Percentiles rank a stretch among this genome's conserved stretches.
Conservation (phyloP, 2,113 vertebrate species). For the Scomber colias region DNA sequence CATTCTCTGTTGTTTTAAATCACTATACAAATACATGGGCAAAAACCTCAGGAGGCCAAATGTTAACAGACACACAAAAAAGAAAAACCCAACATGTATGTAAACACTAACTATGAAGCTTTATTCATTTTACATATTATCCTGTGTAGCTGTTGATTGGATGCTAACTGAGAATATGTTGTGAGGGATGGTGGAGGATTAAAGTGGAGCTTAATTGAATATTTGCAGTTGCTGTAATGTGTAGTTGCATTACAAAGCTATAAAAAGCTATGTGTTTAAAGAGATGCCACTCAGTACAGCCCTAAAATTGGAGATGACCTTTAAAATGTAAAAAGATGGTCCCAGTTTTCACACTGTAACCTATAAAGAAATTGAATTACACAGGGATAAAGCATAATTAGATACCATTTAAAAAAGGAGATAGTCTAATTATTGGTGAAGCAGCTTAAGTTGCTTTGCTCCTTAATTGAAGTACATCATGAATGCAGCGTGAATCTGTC, state of each 20-base stretch:
- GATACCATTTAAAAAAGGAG: slow-evolving; percentile 81
- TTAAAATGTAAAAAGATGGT: slow-evolving; percentile 71
- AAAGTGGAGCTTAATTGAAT: slow-evolving; percentile 57
- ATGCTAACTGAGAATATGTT: slow-evolving; percentile 49
- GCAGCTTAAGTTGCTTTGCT: slow-evolving; percentile 85
- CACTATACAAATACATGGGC: slow-evolving; percentile 76
- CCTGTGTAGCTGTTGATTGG: slow-evolving; percentile 40
- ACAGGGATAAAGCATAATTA: slow-evolving; percentile 84
- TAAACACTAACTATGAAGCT: slow-evolving; percentile 37
- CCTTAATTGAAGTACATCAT: slow-evolving; percentile 84
- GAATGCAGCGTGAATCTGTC: slow-evolving; percentile 82
- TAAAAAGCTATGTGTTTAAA: slow-evolving; percentile 49
- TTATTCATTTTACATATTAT: slow-evolving; percentile 52
- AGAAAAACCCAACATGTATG: slow-evolving; percentile 37
- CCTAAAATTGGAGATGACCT: slow-evolving; percentile 63
- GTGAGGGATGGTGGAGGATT: slow-evolving; percentile 33
- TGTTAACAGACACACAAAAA: slow-evolving; percentile 55
- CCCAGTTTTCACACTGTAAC: slow-evolving; percentile 52
- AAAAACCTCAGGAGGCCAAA: slow-evolving; percentile 70
- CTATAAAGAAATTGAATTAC: slow-evolving; percentile 83
- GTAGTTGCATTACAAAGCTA: slow-evolving; percentile 30
- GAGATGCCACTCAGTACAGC: slow-evolving; percentile 27
- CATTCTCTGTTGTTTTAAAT: slow-evolving; percentile 81
- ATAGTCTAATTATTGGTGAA: slow-evolving; percentile 87
- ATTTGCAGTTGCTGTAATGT: slow-evolving; percentile 40